These are phyloP conservation scores for Ophraella communa DNA, from an alignment of 2,888 invertebrate genomes.

Conservation along the genomic window DNA sequence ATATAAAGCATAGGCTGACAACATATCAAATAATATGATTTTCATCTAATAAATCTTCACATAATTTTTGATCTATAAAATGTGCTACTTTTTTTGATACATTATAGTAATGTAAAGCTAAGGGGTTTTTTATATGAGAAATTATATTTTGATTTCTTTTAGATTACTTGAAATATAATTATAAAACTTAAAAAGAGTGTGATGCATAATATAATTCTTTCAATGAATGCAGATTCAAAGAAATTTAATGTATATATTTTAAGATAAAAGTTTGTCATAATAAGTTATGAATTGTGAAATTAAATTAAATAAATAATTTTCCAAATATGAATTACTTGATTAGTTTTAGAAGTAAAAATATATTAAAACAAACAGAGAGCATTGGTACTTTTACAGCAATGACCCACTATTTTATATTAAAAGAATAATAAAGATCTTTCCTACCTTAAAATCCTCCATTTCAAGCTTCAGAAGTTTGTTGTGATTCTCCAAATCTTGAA, in stretches of 20 bases:
- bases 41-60: not conserved
- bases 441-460: slow-evolving; percentile 56
- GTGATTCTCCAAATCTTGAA: slow-evolving; percentile 55
- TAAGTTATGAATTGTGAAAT: not conserved
- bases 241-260: not conserved
- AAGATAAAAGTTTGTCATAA: not conserved
- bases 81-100: not conserved
- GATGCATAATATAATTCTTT: not conserved
- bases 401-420: no score
- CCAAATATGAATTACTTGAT: slow-evolving; percentile 3
- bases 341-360: not conserved
- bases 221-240: not conserved
- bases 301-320: not conserved
- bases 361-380: not conserved
- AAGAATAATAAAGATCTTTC: no score
- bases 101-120: not conserved
- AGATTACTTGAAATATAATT: not conserved
- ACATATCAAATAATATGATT: not conserved
- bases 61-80: not conserved
- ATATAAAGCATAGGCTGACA: slow-evolving; percentile 39
- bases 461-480: slow-evolving; percentile 55
- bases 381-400: no score
- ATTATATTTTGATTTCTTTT: not conserved
- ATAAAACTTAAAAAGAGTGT: not conserved
- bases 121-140: not conserved